Evolutionary conservation across 2,797 vertebrate genomes (phyloP), one percentile per base, ranked within the genome.

Genomic region (Crax fasciolata): DNA sequence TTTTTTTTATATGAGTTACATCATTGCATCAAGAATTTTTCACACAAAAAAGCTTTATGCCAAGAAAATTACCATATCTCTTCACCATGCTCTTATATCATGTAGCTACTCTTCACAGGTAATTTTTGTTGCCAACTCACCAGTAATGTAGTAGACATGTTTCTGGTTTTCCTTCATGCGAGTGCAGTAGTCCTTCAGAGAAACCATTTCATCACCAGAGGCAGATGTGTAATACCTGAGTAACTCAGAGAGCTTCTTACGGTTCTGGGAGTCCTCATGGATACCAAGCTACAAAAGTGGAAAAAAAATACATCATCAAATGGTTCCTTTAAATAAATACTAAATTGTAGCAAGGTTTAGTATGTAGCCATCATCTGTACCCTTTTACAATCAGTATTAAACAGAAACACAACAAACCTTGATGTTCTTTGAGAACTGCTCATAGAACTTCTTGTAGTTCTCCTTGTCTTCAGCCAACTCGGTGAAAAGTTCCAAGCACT

Each of bases 111-210:
- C 15, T 57, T 41, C 30, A 35, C 23, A 16, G 1, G 12, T 3
- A 4, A 3, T 1, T 7, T 19, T 7, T 51, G 16, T 3, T 15
- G 19, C 14, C 15, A 51, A 51, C 96, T 95, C 85, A 98, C 99
- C 99, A 84, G 98, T 99, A 13, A 99, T 99, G 43, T 99, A 99
- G 66, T 99, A 99, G 67, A 99, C 99, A 1, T 99, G 98, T 14
- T 99, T 99, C 98, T 99, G 99, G 96, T 98, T 99, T 4, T 99
- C 99, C 97, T 99, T 99, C 99, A 99, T 99, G 13, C 98, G 97
- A 20, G 98, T 98, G 66, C 99, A 98, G 11, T 99, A 99, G 79
- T 99, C 99, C 96, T 99, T 99, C 48, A 99, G 96, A 7, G 99
- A 99, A 15, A 99, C 98, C 99, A 99, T 98, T 94, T 99, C 99